A percentile compares a stretch with the other conserved stretches of the same genome.
Conservation (phyloP, 2,113 vertebrate genomes). For the Chaetorhynchus papuensis region DNA sequence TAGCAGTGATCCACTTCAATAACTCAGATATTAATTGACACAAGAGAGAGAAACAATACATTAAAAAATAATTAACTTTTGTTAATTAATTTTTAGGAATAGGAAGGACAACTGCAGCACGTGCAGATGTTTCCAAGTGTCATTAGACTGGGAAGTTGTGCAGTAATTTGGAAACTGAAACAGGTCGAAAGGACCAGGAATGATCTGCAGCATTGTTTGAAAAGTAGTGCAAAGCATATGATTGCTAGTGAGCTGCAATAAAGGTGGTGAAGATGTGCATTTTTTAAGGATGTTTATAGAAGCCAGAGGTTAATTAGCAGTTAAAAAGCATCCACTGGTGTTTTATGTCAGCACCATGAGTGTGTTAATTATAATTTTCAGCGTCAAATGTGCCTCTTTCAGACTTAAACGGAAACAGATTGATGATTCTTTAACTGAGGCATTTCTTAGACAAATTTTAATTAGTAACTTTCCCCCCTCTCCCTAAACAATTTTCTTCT, state of each 20-base stretch:
- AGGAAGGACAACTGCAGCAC: conserved; percentile 25
- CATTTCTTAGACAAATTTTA: not conserved
- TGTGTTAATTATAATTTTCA: not conserved
- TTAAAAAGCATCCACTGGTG: not conserved
- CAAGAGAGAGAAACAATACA: conserved; percentile 38
- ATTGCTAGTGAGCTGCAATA: not conserved
- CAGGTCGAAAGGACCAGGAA: not conserved
- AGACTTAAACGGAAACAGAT: not conserved
- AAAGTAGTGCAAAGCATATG: not conserved
- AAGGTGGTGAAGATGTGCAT: not conserved
- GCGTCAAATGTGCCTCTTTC: not conserved
- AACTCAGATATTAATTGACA: conserved; percentile 42
- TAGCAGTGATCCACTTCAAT: conserved; percentile 50
- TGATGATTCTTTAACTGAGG: not conserved
- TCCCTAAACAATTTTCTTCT: not conserved
- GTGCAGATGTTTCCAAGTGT: not conserved
- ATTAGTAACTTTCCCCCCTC: not conserved
- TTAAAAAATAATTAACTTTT: conserved; percentile 60
- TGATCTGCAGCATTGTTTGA: not conserved
- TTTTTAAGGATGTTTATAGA: not conserved
- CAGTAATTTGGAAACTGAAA: not conserved
- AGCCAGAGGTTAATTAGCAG: conserved; percentile 1
- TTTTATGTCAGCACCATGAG: not conserved
- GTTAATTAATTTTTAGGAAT: conserved; percentile 57
- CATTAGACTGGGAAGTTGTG: not conserved